phyloP scores from a whole-genome alignment of 2,888 invertebrate genomes.

The Nemoura dubitans region DNA sequence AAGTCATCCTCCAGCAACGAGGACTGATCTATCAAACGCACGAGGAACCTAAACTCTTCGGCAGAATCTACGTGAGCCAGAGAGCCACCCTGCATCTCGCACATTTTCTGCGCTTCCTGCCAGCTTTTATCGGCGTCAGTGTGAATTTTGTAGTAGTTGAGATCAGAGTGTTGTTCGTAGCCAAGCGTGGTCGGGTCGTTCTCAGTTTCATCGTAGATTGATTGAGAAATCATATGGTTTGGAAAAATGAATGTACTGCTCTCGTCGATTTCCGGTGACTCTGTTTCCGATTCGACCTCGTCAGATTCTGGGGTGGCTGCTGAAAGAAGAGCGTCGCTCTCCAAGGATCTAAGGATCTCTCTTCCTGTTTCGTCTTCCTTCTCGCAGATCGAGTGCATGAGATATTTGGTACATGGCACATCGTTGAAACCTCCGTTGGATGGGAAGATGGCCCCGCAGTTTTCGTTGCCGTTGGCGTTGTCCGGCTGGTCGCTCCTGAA shows the following conservation, averaged over 20 bases:
- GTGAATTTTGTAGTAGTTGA: not conserved
- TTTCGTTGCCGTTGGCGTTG: not conserved
- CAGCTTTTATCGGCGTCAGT: not conserved
- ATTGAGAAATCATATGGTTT: no score
- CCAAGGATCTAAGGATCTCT: no score
- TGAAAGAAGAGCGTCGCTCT: no score
- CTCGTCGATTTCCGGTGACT: no score
- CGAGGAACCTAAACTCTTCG: not conserved
- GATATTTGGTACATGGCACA: not conserved
- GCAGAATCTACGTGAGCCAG: not conserved
- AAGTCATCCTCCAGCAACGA: no score
- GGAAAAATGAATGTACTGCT: no score
- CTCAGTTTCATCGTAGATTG: not conserved
- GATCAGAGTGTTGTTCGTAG: not conserved
- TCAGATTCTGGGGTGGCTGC: no score
- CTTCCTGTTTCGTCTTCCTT: not conserved
- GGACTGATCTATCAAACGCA: not conserved
- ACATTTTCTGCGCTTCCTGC: not conserved
- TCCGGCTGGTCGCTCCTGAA: not conserved
- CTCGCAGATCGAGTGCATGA: not conserved
- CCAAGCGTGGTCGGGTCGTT: not conserved
- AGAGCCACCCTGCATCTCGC: not conserved
- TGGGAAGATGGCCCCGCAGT: not conserved
- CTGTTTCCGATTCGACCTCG: no score
- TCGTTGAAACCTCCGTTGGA: not conserved